Percentiles rank a stretch among this genome's conserved stretches.
Conservation (phyloP, 2,888 invertebrate species). For the Harmothoe impar region DNA sequence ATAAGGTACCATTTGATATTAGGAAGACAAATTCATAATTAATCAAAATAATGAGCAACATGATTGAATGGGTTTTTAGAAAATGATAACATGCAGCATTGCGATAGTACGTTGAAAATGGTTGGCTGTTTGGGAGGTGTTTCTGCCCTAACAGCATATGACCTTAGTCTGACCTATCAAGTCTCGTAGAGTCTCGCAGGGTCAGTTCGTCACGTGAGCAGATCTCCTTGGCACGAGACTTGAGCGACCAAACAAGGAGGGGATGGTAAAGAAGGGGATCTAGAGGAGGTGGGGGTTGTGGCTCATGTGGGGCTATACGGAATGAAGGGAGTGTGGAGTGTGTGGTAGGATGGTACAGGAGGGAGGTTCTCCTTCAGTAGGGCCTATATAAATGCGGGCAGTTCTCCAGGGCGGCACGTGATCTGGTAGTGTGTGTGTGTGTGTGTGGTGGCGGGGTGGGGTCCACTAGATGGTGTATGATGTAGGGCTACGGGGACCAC, state of each 20-base stretch:
- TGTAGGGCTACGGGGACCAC: not conserved
- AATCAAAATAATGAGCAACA: no score
- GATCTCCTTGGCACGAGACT: not conserved
- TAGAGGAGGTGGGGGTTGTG: not conserved
- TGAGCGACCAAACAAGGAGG: not conserved
- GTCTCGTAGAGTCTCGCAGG: not conserved
- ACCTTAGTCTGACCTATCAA: not conserved
- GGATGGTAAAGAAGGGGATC: not conserved
- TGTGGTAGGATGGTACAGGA: no score
- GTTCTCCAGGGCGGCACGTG: conserved; percentile 20
- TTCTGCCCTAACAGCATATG: not conserved
- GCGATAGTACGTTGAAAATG: no score
- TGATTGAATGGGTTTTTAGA: no score
- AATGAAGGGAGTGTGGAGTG: no score
- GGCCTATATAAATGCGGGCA: not conserved
- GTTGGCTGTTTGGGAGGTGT: not conserved
- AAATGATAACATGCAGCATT: no score
- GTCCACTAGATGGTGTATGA: not conserved
- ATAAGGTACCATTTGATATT: not conserved
- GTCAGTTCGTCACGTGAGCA: conserved; percentile 9
- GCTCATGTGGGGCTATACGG: no score
- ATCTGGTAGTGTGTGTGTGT: conserved; percentile 15
- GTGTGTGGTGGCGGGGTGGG: no score
- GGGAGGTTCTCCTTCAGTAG: no score
- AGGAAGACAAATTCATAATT: no score